Conservation (phyloP, 2,797 vertebrate species). For the Molossus molossus region DNA sequence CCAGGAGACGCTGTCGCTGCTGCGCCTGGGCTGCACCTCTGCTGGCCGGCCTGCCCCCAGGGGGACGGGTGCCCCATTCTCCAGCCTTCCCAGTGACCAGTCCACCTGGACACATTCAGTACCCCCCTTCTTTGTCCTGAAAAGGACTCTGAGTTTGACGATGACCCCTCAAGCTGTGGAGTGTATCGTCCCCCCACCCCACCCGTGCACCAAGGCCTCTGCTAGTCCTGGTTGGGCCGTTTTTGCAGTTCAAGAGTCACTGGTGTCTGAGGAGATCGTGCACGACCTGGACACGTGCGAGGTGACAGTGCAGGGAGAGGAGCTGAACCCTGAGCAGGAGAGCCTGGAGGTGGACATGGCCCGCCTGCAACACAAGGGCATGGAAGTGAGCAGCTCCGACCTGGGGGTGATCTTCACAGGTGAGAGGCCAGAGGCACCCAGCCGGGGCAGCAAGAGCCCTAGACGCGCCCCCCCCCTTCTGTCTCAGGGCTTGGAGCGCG, state of each 20-base stretch:
- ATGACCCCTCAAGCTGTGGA: fast-evolving
- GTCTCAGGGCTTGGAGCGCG: not conserved
- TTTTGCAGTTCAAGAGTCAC: constrained; percentile 96
- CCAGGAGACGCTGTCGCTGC: not conserved
- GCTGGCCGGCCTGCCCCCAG: not conserved
- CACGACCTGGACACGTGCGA: constrained; percentile 98
- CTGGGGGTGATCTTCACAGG: constrained; percentile 96
- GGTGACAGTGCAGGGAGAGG: constrained; percentile 95
- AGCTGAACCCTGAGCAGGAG: constrained; percentile 96
- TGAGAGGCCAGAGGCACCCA: constrained; percentile 79
- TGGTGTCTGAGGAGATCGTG: constrained; percentile 99
- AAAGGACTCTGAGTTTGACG: not conserved
- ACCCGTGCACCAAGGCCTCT: not conserved
- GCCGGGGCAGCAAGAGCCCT: not conserved
- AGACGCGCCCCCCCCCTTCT: not conserved
- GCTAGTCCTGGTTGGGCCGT: fast-evolving
- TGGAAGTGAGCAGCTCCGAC: constrained; percentile 96
- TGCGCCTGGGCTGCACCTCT: too few relatives aligned
- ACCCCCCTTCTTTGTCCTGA: not conserved
- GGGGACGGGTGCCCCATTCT: fast-evolving
- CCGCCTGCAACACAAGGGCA: constrained; percentile 94
- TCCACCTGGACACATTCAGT: not conserved
- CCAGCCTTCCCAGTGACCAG: not conserved
- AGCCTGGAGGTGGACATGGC: constrained; percentile 95
- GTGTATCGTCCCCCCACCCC: not conserved